Evolutionary conservation across 2,888 invertebrate species (phyloP).

Genomic region (Drosophila yooni): DNA sequence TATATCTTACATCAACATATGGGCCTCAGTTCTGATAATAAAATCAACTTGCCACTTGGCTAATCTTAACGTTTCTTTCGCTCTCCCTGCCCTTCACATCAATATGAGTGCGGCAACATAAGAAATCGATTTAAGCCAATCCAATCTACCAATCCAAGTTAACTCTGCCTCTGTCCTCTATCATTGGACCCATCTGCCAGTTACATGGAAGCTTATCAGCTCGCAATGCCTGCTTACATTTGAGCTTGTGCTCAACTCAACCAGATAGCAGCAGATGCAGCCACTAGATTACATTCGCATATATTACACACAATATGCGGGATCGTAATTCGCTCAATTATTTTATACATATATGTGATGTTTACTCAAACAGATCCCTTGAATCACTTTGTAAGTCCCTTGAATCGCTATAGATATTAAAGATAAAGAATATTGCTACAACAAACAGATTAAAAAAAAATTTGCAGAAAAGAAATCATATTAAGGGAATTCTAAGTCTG

Average conservation of each 20-base stretch:
- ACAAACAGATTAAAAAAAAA: neutral
- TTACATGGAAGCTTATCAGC: constrained; percentile 75
- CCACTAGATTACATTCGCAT: constrained; percentile 35
- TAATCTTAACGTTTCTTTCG: constrained; percentile 60
- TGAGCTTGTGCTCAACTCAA: constrained; percentile 67
- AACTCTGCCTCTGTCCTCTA: constrained; percentile 34
- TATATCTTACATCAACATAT: constrained; percentile 79
- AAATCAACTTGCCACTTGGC: constrained; percentile 76
- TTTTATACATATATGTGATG: neutral
- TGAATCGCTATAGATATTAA: neutral
- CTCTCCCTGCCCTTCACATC: constrained; percentile 13
- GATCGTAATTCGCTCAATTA: constrained; percentile 8
- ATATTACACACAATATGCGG: constrained; percentile 7
- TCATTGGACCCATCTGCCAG: constrained; percentile 46
- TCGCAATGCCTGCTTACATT: constrained; percentile 61
- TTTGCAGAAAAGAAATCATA: neutral
- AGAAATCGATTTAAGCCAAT: constrained; percentile 73
- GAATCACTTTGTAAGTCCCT: too few relatives aligned
- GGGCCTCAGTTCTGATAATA: constrained; percentile 59
- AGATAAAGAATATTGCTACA: neutral
- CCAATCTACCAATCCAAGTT: constrained; percentile 17
- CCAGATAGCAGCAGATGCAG: constrained; percentile 68
- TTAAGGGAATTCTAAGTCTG: neutral
- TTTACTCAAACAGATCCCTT: neutral
- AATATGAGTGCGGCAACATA: constrained; percentile 65